Percentiles rank a stretch among this genome's conserved stretches.
Conservation (phyloP, 2,888 invertebrate species). For the Diadegma fenestrale region DNA sequence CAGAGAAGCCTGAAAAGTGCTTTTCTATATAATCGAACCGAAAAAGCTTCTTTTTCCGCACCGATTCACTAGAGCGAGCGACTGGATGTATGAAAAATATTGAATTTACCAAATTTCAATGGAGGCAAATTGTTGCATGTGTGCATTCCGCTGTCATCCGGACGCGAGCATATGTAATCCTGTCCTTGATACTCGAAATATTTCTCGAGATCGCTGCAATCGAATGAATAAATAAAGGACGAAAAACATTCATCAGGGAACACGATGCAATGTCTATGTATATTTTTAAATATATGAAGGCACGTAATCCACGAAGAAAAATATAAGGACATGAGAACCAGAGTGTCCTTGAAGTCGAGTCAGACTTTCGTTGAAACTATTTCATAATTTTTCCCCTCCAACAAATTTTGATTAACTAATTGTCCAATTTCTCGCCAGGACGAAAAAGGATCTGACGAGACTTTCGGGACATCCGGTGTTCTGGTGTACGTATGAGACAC, state of each 20-base stretch:
- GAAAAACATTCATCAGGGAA: conserved; percentile 58
- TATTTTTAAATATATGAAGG: conserved; percentile 13
- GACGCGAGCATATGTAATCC: conserved; percentile 98
- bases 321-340: neutral
- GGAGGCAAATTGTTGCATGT: conserved; percentile 94
- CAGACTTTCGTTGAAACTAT: neutral
- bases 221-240: conserved; percentile 58
- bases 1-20: no score
- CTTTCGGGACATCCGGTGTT: neutral
- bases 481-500: neutral
- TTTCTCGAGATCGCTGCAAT: conserved; percentile 88
- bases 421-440: neutral
- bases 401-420: neutral
- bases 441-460: conserved; percentile 20
- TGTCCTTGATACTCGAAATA: conserved; percentile 96
- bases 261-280: conserved; percentile 9
- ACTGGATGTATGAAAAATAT: neutral
- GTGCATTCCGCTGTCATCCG: conserved; percentile 98
- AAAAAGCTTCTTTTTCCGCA: neutral
- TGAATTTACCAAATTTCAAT: conserved; percentile 82
- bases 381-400: neutral
- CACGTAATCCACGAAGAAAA: neutral
- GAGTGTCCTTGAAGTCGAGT: neutral
- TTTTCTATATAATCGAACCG: no score
- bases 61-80: neutral